Percentiles rank a stretch among this genome's conserved stretches.
Evolutionary conservation across 1,140 invertebrate species (phyloP).

Genomic region (Drosophila arizonae): DNA sequence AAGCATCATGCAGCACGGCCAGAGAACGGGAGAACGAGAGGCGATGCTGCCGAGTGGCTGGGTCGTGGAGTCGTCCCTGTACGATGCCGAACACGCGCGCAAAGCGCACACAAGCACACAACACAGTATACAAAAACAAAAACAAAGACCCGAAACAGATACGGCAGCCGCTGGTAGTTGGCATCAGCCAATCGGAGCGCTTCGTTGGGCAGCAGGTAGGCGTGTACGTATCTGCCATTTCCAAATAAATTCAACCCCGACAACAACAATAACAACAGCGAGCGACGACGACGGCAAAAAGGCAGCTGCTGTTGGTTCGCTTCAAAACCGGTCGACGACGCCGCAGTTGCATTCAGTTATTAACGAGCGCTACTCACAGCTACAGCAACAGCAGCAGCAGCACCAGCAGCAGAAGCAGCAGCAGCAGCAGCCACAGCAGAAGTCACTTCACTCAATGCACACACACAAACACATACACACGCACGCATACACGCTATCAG

Average conservation of each 20-base stretch:
- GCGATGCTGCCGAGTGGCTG: constrained; percentile 32
- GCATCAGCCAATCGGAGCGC: constrained; percentile 63
- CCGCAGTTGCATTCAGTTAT: constrained; percentile 79
- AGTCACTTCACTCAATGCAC: constrained; percentile 68
- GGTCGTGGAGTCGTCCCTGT: constrained; percentile 18
- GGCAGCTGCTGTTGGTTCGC: constrained; percentile 48
- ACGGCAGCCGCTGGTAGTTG: constrained; percentile 44
- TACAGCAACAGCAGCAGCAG: constrained; percentile 54
- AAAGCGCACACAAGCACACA: constrained; percentile 13
- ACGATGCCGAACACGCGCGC: constrained; percentile 30
- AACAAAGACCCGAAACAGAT: constrained; percentile 44
- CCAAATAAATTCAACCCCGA: constrained; percentile 78
- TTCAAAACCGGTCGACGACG: constrained; percentile 75
- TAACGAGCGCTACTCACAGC: constrained; percentile 78
- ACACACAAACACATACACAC: constrained; percentile 31
- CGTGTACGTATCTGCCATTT: constrained; percentile 79
- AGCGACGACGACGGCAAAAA: constrained; percentile 14
- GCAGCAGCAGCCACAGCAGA: constrained; percentile 52
- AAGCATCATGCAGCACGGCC: constrained; percentile 6
- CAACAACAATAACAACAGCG: constrained; percentile 40
- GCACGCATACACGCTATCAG: constrained; percentile 25
- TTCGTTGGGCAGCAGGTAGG: constrained; percentile 66
- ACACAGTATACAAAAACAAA: constrained; percentile 6
- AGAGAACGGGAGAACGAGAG: constrained; percentile 18
- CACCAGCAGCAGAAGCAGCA: constrained; percentile 44